Evolutionary conservation across 2,113 vertebrate species (phyloP), one percentile per base, ranked within the genome.

Genomic region (Chaenocephalus aceratus): DNA sequence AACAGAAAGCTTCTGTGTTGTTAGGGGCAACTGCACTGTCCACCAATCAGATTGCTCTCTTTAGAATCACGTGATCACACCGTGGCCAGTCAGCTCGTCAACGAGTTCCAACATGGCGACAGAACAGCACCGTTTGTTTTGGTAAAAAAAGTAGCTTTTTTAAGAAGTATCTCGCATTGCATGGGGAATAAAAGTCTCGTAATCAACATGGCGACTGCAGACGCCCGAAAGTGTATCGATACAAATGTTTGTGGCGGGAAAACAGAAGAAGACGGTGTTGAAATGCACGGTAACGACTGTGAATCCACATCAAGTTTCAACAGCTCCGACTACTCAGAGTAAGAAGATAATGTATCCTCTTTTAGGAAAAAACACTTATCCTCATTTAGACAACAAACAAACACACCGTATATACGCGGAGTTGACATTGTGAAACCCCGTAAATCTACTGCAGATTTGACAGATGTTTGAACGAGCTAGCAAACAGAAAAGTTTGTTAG

Each of bases 251-350:
- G 0, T 8, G 2, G 36, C 30, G 13, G 60, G 2, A 51, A 72
- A 3, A 56, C 41, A 12, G 71, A 57, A 1, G 88, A 65, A 53
- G 84, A 85, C 0, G 67, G n/a, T 5, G 46, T 18, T 52, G 84
- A 41, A 41, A 41, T 68, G 0, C 60, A 51, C 1, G 81, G 65
- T 49, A n/a, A 8, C 41, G 78, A 52, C 56, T 3, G 75, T 16
- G 90, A 77, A 15, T 92, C 90, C 16, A 68, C 80, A 59, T 85
- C 88, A 77, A 88, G 82, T 87, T 89, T 67, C 88, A 87, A 77
- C 84, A 44, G 76, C 86, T 89, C 89, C 77, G 91, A 90, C 71
- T 77, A 41, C 86, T 91, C 91, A 1, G 91, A 95, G 95, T 96
- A 93, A 95, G 91, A 82, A 21, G 34, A 45, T 30, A 3, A 5